These are phyloP conservation scores for Rhincodon typus DNA, from an alignment of 2,797 vertebrate species.

Conservation along the genomic window DNA sequence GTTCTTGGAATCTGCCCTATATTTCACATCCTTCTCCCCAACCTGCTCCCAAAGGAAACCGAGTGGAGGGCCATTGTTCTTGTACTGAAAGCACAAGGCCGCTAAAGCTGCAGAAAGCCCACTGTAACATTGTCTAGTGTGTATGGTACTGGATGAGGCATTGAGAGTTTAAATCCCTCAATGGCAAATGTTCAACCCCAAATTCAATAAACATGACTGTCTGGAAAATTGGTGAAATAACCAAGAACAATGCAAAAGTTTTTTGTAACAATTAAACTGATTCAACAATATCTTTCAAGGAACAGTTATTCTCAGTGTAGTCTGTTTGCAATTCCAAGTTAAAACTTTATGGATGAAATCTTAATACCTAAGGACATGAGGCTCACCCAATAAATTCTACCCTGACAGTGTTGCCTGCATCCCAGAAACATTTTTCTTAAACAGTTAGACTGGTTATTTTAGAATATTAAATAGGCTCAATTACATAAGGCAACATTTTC, in stretches of 20 bases:
- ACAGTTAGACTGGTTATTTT: too few species aligned
- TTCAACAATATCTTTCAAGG: neutral
- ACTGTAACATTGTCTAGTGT: neutral
- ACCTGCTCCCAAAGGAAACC: neutral
- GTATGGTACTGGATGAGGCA: neutral
- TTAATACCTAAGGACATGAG: neutral
- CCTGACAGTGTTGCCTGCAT: neutral
- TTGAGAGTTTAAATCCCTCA: neutral
- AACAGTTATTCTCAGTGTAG: neutral
- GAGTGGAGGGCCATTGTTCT: neutral
- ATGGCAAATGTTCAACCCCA: neutral
- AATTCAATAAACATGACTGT: neutral
- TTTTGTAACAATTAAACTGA: neutral
- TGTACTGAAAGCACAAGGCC: neutral
- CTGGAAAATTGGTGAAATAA: neutral
- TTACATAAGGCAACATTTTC: neutral
- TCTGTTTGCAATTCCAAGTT: neutral
- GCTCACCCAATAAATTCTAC: neutral
- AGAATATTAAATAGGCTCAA: too few species aligned
- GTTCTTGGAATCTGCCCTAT: neutral
- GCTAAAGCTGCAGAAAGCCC: neutral
- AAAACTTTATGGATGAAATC: neutral
- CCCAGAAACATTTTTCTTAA: neutral
- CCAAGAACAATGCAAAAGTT: neutral
- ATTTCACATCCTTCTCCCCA: neutral